Base-by-base conservation (phyloP, 2,888 invertebrate species). In the Drosophila peninsularis region DNA sequence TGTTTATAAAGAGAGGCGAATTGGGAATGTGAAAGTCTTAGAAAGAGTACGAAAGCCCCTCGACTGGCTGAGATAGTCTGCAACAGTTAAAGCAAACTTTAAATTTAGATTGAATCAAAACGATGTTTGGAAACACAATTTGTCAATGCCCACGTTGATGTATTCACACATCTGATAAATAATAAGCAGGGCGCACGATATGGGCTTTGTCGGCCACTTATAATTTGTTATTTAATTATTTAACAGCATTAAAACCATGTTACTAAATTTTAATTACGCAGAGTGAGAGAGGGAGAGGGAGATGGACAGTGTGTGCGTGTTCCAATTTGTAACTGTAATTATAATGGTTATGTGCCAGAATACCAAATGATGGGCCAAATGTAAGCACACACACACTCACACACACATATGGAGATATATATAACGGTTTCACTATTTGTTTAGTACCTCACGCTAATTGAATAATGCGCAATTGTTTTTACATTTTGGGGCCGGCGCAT, bases 401-500 rank as follows among this genome's bases (percentile, higher is more conserved):
- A 37, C 27, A 32, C 10, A 36, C 14, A 42, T 10, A 11, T 11
- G 7, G 6, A 45, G 54, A 42, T 32, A 45, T 42, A 27, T 24
- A 30, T 55, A 41, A 49, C 41, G 44, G 56, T 49, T 49, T 44
- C 44, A 52, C 54, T 73, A 73, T 74, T 70, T 78, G 71, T 64
- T 67, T 78, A 53, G 62, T 53, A 53, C n/a, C 57, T 54, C 32
- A 37, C 42, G 39, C 62, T 75, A 81, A 87, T 82, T 87, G 73
- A 73, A 82, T 84, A 81, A 84, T 79, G 69, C 52, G 71, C 71
- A 70, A 88, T 88, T 85, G 85, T 82, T 83, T 88, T 88, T 67
- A 64, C 78, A 80, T 70, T 82, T 73, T 69, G 78, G 52, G 72
- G 75, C 49, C 50, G 58, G 27, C 45, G 19, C 61, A 49, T 54